These are phyloP conservation scores for Drosophila meridionalis DNA, from an alignment of 2,888 invertebrate species.

Conservation along the genomic window DNA sequence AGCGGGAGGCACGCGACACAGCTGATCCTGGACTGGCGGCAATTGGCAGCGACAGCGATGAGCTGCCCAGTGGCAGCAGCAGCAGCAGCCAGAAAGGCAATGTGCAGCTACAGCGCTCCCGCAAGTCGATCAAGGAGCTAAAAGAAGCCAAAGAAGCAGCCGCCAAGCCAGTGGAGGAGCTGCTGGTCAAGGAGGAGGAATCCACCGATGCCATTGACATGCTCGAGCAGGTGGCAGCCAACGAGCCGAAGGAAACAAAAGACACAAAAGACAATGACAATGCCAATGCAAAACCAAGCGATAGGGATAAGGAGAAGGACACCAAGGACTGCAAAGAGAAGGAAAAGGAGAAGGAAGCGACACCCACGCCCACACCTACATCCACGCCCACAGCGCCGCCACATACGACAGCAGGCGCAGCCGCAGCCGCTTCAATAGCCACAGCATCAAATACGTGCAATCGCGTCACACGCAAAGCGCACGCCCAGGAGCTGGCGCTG, in stretches of 20 bases:
- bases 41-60: conserved; percentile 46
- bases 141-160: conserved; percentile 68
- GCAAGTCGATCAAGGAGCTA: conserved; percentile 78
- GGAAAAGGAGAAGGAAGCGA: conserved; percentile 20
- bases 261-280: conserved; percentile 53
- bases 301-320: conserved; percentile 25
- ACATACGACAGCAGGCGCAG: background rate
- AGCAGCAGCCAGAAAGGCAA: conserved; percentile 45
- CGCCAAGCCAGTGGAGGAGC: conserved; percentile 51
- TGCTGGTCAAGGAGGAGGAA: conserved; percentile 50
- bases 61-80: conserved; percentile 37
- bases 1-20: conserved; percentile 20
- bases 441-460: conserved; percentile 58
- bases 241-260: conserved; percentile 47
- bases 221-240: conserved; percentile 20
- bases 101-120: conserved; percentile 67
- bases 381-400: conserved; percentile 23
- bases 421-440: conserved; percentile 24
- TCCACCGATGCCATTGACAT: conserved; percentile 46
- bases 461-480: conserved; percentile 82
- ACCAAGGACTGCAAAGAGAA: conserved; percentile 48
- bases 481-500: conserved; percentile 76
- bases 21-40: background rate
- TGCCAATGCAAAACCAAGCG: conserved; percentile 16
- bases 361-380: conserved; percentile 27